Conservation (phyloP, 1,140 invertebrate species). For the Kradibia gibbosae region DNA sequence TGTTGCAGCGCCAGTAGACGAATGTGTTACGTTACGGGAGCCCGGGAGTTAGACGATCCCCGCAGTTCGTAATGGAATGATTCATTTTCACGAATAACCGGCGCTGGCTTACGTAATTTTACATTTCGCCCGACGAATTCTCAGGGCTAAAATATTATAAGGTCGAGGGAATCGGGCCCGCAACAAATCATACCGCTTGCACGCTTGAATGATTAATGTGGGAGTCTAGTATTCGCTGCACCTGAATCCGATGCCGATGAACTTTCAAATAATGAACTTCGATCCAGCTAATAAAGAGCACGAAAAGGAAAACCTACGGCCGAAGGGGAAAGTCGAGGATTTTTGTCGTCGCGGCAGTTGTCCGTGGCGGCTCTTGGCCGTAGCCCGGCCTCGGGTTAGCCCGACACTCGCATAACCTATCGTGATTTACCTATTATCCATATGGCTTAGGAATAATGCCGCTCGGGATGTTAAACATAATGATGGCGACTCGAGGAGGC, state of each 20-base stretch:
- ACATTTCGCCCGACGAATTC: not conserved
- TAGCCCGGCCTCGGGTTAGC: no score
- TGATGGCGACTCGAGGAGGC: no score
- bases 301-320: not conserved
- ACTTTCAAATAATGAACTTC: not conserved
- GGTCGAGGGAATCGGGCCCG: not conserved
- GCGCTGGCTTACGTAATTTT: not conserved
- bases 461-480: no score
- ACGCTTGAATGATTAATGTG: not conserved
- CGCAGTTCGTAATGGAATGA: conserved; percentile 18
- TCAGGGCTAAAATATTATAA: not conserved
- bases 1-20: not conserved
- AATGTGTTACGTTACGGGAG: not conserved
- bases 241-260: not conserved
- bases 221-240: not conserved
- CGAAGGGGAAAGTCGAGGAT: conserved; percentile 14
- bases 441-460: no score
- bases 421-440: no score
- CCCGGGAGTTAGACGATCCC: not conserved
- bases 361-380: not conserved
- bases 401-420: no score
- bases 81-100: conserved; percentile 32
- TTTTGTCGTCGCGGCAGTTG: not conserved
- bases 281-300: not conserved
- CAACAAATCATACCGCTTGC: not conserved